These are phyloP conservation scores for Lepidocyrtoides sp. DNA, from an alignment of 2,888 invertebrate genomes.

Conservation along the genomic window DNA sequence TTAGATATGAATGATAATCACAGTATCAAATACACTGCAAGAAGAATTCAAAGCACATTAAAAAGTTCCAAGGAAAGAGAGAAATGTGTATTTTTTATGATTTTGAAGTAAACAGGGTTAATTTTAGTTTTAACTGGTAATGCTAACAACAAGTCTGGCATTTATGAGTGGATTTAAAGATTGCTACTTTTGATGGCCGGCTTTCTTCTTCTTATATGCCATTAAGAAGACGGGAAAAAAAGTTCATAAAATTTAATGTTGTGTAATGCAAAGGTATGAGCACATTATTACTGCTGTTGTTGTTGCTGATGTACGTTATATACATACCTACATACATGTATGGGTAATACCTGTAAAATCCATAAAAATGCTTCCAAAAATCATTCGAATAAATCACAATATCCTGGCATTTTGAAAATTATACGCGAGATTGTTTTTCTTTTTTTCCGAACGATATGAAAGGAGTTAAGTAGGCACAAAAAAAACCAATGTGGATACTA, in stretches of 20 bases:
- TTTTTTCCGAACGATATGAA: slow-evolving; percentile 52
- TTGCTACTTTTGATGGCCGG: slow-evolving; percentile 68
- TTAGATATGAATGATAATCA: slow-evolving; percentile 29
- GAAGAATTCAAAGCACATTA: slow-evolving; percentile 42
- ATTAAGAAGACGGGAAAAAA: slow-evolving; percentile 53
- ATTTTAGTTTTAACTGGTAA: slow-evolving; percentile 49
- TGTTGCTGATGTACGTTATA: too few species aligned
- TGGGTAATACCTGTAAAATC: slow-evolving; percentile 23
- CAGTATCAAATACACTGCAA: slow-evolving; percentile 41
- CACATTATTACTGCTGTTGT: slow-evolving; percentile 19
- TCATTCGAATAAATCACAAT: slow-evolving; percentile 80
- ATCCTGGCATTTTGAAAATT: slow-evolving; percentile 78
- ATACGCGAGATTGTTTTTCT: slow-evolving; percentile 76
- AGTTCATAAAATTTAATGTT: slow-evolving; percentile 79
- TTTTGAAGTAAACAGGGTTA: slow-evolving; percentile 61
- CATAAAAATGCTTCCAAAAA: slow-evolving; percentile 69
- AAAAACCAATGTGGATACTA: not conserved
- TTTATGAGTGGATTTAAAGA: slow-evolving; percentile 70
- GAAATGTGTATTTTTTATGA: slow-evolving; percentile 54
- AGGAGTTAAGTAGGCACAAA: slow-evolving; percentile 23
- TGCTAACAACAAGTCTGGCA: slow-evolving; percentile 61
- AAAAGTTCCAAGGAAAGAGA: slow-evolving; percentile 35
- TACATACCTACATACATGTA: not conserved
- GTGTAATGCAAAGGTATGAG: slow-evolving; percentile 67
- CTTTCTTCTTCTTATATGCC: slow-evolving; percentile 53